Evolutionary conservation across 2,888 invertebrate genomes (phyloP).

Genomic region (Cordylochernes scorpioides): DNA sequence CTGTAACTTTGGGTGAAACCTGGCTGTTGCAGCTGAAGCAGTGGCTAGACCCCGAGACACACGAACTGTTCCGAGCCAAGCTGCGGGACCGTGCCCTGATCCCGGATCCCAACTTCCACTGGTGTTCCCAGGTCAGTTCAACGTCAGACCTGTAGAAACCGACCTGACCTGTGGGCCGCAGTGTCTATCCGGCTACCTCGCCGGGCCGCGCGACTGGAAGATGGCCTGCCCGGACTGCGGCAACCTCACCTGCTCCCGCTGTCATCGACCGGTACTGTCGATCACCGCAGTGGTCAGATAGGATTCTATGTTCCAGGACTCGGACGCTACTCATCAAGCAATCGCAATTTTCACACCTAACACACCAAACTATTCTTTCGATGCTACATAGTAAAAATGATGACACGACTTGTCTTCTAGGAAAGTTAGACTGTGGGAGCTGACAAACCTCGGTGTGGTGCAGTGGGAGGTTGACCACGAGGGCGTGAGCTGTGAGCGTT

Average conservation of each 20-base stretch:
- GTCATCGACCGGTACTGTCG: slow-evolving; percentile 61
- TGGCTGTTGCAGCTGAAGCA: slow-evolving; percentile 25
- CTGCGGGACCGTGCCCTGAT: slow-evolving; percentile 63
- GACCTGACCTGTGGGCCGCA: slow-evolving; percentile 22
- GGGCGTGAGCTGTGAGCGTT: slow-evolving; percentile 56
- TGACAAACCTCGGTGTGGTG: no score
- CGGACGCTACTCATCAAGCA: no score
- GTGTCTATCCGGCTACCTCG: slow-evolving; percentile 82
- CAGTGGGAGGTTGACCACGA: slow-evolving; percentile 81
- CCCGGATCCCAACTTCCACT: slow-evolving; percentile 77
- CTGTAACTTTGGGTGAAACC: no score
- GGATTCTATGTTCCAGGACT: no score
- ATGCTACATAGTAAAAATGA: no score
- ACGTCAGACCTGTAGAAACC: neutral
- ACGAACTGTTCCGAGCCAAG: slow-evolving; percentile 73
- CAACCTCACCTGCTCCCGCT: slow-evolving; percentile 63
- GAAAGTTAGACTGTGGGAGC: no score
- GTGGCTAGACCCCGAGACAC: slow-evolving; percentile 44
- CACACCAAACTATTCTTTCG: no score
- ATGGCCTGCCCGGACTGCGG: slow-evolving; percentile 71
- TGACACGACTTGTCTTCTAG: no score
- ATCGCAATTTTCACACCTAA: no score
- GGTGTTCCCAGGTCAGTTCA: slow-evolving; percentile 51
- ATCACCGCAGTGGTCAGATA: no score
- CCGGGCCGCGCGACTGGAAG: slow-evolving; percentile 56